Percentiles rank a stretch among this genome's conserved stretches.
Evolutionary conservation across 2,797 vertebrate species (phyloP).

Genomic region (Sebastes kiyomatsui): DNA sequence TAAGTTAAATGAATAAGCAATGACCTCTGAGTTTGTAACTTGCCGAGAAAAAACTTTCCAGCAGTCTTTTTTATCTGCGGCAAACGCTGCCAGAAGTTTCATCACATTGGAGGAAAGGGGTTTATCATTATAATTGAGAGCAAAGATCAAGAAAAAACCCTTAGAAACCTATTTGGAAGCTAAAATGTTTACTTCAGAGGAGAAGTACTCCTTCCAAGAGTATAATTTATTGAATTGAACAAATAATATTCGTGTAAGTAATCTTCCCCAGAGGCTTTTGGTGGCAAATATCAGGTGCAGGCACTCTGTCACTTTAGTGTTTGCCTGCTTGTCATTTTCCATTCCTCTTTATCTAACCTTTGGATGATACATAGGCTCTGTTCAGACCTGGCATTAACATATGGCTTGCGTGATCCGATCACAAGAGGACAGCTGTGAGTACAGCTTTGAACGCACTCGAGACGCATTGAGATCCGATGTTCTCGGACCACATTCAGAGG

Average conservation of each 20-base stretch:
- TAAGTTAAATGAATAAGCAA: slow-evolving; percentile 35
- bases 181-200: slow-evolving; percentile 29
- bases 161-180: background rate
- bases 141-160: slow-evolving; percentile 45
- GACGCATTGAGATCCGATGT: too few relatives aligned
- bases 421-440: background rate
- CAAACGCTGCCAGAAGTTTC: slow-evolving; percentile 31
- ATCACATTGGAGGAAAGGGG: background rate
- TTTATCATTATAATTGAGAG: slow-evolving; percentile 49
- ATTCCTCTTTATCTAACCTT: background rate
- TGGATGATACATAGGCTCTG: background rate
- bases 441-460: too few relatives aligned
- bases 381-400: background rate
- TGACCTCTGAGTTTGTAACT: slow-evolving; percentile 11
- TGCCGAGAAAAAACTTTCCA: slow-evolving; percentile 11
- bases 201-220: background rate
- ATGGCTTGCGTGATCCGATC: background rate
- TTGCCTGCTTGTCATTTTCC: background rate
- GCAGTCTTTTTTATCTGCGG: slow-evolving; percentile 28
- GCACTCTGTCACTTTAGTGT: background rate
- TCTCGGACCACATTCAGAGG: too few relatives aligned
- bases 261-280: background rate
- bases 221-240: background rate
- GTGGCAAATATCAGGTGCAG: background rate
- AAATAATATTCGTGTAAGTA: background rate